Conservation (phyloP, 2,113 vertebrate species). For the Hippolais icterina region DNA sequence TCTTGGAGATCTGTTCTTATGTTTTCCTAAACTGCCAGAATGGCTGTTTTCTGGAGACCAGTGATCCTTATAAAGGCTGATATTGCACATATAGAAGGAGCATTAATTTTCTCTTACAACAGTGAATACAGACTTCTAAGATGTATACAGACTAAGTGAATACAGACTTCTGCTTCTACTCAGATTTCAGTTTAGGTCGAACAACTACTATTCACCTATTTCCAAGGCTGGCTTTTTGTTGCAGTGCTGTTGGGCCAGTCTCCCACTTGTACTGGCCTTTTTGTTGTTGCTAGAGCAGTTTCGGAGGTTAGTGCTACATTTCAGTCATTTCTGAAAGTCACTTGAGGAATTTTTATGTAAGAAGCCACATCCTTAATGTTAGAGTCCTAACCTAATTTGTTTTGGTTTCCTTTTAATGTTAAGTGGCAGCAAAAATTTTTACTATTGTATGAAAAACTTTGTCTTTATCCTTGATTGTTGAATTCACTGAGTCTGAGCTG, state of each 20-base stretch:
- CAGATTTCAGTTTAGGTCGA: neutral
- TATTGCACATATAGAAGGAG: neutral
- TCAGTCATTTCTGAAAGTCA: neutral
- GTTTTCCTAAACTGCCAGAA: neutral
- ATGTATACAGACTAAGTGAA: no score
- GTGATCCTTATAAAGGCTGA: neutral
- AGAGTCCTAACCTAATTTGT: neutral
- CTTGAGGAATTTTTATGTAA: neutral
- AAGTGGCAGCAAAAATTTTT: neutral
- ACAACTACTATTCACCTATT: neutral
- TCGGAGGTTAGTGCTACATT: neutral
- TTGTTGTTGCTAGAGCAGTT: neutral
- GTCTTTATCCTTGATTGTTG: neutral
- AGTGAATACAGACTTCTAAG: neutral
- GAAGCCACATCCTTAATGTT: neutral
- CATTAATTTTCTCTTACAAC: neutral
- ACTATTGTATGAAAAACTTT: neutral
- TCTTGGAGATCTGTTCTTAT: neutral
- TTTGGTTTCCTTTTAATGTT: neutral
- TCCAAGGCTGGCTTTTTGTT: neutral
- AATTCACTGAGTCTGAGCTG: neutral
- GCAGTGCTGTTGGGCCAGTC: neutral
- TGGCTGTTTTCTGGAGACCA: neutral
- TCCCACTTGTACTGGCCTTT: neutral
- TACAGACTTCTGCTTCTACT: neutral